Evolutionary conservation across 2,888 invertebrate species (phyloP).

Genomic region (Tiliacea citrago): DNA sequence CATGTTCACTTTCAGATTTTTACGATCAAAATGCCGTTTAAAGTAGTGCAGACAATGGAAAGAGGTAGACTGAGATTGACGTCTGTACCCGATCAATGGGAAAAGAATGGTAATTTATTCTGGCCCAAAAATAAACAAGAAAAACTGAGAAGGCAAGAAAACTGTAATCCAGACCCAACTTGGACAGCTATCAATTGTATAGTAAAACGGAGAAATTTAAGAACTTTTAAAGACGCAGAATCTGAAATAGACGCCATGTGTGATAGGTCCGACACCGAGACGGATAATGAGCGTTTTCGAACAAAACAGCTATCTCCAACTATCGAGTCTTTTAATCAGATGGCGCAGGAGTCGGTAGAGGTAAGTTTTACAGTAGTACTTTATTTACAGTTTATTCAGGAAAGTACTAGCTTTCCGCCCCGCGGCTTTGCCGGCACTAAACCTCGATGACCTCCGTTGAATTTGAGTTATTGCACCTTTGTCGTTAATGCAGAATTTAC

Average conservation of each 20-base stretch:
- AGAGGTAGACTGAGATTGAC: conserved; percentile 3
- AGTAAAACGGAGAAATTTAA: conserved; percentile 7
- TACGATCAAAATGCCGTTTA: conserved; percentile 1
- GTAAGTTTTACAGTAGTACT: conserved; percentile 4
- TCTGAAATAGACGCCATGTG: background rate
- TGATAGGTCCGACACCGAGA: conserved; percentile 11
- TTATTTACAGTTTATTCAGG: conserved; percentile 5
- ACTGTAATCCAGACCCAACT: conserved; percentile 3
- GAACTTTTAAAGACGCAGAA: conserved; percentile 12
- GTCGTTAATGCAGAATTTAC: background rate
- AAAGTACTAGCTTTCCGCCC: no score
- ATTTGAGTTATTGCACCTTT: background rate
- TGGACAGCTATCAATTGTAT: conserved; percentile 7
- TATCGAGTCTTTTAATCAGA: conserved; percentile 5
- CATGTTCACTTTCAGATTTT: conserved; percentile 4
- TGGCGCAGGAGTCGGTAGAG: conserved; percentile 12
- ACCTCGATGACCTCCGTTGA: background rate
- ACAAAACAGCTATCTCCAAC: conserved; percentile 3
- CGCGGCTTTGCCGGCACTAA: background rate
- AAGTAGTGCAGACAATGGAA: conserved; percentile 9
- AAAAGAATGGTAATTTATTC: conserved; percentile 6
- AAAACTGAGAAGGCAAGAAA: conserved; percentile 11
- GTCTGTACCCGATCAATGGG: conserved; percentile 4
- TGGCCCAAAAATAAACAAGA: conserved; percentile 3
- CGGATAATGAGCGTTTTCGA: conserved; percentile 8